Percentiles rank a stretch among this genome's conserved stretches.
Evolutionary conservation across 2,113 vertebrate genomes (phyloP).

Genomic region (Stictonetta naevosa): DNA sequence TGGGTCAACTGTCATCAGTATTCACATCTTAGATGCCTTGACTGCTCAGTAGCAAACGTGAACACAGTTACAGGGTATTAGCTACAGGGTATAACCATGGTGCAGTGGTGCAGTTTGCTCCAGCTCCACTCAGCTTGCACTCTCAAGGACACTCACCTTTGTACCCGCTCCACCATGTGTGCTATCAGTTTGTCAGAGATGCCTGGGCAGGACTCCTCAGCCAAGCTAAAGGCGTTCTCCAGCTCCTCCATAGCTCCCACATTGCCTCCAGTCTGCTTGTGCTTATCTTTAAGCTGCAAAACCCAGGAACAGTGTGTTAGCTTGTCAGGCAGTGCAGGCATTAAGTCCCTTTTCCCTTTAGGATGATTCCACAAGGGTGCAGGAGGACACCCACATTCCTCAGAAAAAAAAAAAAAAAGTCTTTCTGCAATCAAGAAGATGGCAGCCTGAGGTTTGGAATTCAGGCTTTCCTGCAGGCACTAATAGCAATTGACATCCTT

Average conservation of each 20-base stretch:
- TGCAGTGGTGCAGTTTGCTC: rapidly evolving
- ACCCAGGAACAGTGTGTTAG: background rate
- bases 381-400: background rate
- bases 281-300: slow-evolving; percentile 89
- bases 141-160: slow-evolving; percentile 77
- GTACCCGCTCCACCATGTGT: slow-evolving; percentile 92
- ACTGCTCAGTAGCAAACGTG: background rate
- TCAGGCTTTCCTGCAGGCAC: background rate
- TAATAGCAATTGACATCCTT: background rate
- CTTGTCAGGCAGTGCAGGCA: background rate
- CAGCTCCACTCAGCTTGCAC: rapidly evolving
- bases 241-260: slow-evolving; percentile 94
- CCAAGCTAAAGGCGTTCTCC: slow-evolving; percentile 95
- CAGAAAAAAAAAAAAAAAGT: background rate
- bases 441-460: background rate
- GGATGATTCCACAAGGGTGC: background rate
- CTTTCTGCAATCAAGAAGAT: background rate
- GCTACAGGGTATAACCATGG: rapidly evolving
- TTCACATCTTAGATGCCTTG: background rate
- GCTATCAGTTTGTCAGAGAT: slow-evolving; percentile 94
- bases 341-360: background rate
- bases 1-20: background rate
- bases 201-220: slow-evolving; percentile 93
- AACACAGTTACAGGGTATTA: rapidly evolving
- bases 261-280: slow-evolving; percentile 83